Evolutionary conservation across 2,888 invertebrate species (phyloP).

Genomic region (Dicroscelio sp.): DNA sequence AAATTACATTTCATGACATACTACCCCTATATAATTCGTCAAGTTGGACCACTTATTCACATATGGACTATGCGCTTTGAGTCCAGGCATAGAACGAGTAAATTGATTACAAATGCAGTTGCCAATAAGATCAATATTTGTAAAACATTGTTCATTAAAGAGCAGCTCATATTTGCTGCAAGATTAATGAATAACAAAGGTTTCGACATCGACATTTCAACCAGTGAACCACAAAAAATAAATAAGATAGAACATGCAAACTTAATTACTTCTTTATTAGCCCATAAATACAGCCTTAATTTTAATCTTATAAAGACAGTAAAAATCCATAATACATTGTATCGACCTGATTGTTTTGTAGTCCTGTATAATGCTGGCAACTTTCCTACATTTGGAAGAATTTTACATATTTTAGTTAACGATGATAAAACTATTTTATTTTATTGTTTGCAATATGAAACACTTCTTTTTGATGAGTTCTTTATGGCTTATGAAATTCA

Average conservation of each 20-base stretch:
- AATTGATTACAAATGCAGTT: conserved; percentile 32
- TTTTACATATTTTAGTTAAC: conserved; percentile 35
- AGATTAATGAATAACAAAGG: conserved; percentile 40
- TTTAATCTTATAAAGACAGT: conserved; percentile 1
- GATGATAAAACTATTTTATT: conserved; percentile 13
- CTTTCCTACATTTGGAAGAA: conserved; percentile 37
- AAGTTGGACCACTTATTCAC: conserved; percentile 44
- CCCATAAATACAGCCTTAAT: neutral
- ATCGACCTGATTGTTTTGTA: conserved; percentile 14
- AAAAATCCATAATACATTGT: conserved; percentile 26
- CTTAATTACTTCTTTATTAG: neutral
- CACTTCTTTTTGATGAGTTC: conserved; percentile 17
- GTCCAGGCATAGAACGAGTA: conserved; percentile 41
- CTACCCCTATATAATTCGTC: conserved; percentile 77
- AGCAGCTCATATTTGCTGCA: conserved; percentile 29
- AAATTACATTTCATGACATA: conserved; percentile 85
- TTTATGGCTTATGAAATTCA: conserved; percentile 32
- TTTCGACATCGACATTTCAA: conserved; percentile 13
- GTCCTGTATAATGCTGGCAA: conserved; percentile 21
- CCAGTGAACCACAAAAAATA: neutral
- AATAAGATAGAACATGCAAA: neutral
- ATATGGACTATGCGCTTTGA: conserved; percentile 59
- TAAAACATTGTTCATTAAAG: conserved; percentile 33
- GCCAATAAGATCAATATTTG: conserved; percentile 41
- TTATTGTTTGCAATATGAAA: conserved; percentile 13